phyloP scores from a whole-genome alignment of 2,797 vertebrate genomes.

The Eidolon dupreanum region DNA sequence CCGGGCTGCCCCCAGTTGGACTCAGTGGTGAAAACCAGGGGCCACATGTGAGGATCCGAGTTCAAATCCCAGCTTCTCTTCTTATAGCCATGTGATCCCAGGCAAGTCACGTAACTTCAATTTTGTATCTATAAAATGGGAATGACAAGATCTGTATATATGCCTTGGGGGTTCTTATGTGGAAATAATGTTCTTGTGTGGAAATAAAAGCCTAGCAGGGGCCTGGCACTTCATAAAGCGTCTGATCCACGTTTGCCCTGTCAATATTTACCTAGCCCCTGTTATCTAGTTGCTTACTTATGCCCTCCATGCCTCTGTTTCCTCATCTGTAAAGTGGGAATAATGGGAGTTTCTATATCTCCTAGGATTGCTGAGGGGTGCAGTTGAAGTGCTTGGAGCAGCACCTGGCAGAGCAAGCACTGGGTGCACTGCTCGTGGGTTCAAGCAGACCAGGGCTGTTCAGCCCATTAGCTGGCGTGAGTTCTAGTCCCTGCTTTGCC shows the following conservation, averaged over 20 bases:
- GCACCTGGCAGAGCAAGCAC: neutral
- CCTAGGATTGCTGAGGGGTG: neutral
- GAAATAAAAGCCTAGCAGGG: neutral
- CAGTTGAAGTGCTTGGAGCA: too few species aligned
- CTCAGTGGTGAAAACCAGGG: neutral
- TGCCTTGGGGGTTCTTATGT: neutral
- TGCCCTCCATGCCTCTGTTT: neutral
- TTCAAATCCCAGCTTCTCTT: neutral
- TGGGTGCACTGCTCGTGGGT: accelerated
- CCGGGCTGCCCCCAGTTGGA: accelerated
- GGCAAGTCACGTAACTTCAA: neutral
- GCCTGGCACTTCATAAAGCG: neutral
- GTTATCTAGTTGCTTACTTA: too few species aligned
- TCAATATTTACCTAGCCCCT: too few species aligned
- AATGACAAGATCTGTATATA: neutral
- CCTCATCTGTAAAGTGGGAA: neutral
- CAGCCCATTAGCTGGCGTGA: neutral
- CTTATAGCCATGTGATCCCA: neutral
- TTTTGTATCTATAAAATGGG: neutral
- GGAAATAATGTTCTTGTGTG: neutral
- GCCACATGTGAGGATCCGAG: neutral
- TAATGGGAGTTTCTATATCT: neutral
- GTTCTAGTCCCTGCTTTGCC: neutral
- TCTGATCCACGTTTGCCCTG: neutral
- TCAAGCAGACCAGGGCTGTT: neutral